Evolutionary conservation across 1,140 invertebrate genomes (phyloP), one percentile per base, ranked within the genome.

Genomic region (Nasonia giraulti): DNA sequence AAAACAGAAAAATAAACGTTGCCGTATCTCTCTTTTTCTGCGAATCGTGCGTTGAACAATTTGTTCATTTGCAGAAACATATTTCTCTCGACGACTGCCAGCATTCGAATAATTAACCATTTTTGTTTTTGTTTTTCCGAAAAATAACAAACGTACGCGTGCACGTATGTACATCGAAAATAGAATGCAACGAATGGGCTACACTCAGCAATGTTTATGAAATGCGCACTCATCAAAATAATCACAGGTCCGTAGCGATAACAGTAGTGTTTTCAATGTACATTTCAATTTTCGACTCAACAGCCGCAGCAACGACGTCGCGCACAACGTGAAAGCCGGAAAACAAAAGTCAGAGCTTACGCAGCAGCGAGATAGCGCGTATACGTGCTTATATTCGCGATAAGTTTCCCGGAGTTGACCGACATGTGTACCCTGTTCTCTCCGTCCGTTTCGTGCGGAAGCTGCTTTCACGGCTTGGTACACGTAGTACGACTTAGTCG

Each of bases 401-500:
- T 71, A 33, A 71, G 68, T 31, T 71, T 33, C 8, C 27, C 23
- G 2, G n/a, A 33, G 68, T 33, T 71, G 68, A 71, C 68, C 68
- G 68, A 71, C 68, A 17, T n/a, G 68, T 12, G 68, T 71, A 20
- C 7, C 7, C 14, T n/a, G 20, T 62, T 0, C 4, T 71, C 14
- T n/a, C 0, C 31, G 5, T 71, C 66, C 7, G 40, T 44, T 69
- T 69, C 66, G 23, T 6, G 23, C 50, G 55, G 55, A 71, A 71
- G 68, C 68, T 31, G 68, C 68, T 71, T 71, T 71, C 27, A 33
- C 23, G 8, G 68, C 2, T 7, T 71, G 68, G 68, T 33, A 33
- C 68, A 31, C 68, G 40, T 44, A 44, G 68, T 31, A 71, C 68
- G 68, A 33, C 68, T 71, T 71, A 71, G 68, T 33, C 68, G 27